Evolutionary conservation across 2,797 vertebrate species (phyloP), one percentile per base, ranked within the genome.

Genomic region (Fundulus diaphanus): DNA sequence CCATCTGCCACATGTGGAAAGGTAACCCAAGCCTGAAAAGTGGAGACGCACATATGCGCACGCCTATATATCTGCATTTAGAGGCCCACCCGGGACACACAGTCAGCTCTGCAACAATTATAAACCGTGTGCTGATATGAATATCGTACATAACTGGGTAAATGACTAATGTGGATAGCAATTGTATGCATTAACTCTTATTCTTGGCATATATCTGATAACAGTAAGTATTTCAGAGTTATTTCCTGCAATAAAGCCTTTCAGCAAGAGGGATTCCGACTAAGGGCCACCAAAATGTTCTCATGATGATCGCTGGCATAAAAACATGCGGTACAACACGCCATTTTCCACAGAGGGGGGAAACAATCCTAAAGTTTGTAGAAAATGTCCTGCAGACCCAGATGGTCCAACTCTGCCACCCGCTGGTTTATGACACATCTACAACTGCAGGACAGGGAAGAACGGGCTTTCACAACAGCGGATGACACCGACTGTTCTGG

Each of bases 1-100:
- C 92, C 93, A 94, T 94, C 93, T 94, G 93, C 88, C 82, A 84
- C 88, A 87, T 20, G 73, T 71, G 66, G 6, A 73, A 85, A 90
- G 82, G 92, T 92, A 94, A 94, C 87, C 67, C 49, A 82, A 92
- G 86, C 83, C 79, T 31, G 48, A 74, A n/a, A 70, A 70, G 82
- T 79, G 77, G 87, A 81, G 81, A 77, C 75, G 74, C 72, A 84
- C 82, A 56, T 37, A 76, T 24, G n/a, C 11, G 59, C 49, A 78
- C 16, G 74, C 51, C 4, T 18, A 51, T 33, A 49, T 29, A 71
- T 37, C 33, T 35, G 40, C 12, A 78, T 52, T 61, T 1, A 40
- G 68, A 81, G 20, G 73, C 54, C 12, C 6, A 52, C 69, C 57
- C 31, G 2, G 29, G 52, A 48, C 9, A 7, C 40, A 27, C n/a